These are phyloP conservation scores for Prolemur simus DNA, from an alignment of 2,113 vertebrate genomes.

Conservation along the genomic window DNA sequence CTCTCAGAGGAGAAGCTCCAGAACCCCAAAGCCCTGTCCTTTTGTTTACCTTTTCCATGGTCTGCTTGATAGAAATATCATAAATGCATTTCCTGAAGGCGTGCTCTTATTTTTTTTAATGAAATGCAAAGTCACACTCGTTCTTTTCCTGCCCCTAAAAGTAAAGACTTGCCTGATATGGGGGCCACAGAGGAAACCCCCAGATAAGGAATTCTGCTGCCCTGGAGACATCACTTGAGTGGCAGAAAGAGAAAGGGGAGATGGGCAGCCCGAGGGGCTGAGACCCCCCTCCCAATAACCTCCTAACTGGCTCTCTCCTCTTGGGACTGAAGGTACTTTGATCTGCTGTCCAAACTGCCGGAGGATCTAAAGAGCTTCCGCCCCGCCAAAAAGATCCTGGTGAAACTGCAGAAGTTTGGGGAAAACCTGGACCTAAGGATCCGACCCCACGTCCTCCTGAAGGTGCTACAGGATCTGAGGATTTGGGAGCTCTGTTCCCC, in stretches of 20 bases:
- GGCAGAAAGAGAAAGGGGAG: not conserved
- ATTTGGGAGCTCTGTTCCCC: constrained; percentile 87
- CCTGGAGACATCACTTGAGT: not conserved
- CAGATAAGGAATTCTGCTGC: not conserved
- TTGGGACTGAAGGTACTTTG: constrained; percentile 82
- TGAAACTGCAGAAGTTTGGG: constrained; percentile 83
- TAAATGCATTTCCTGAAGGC: not conserved
- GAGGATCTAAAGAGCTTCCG: constrained; percentile 79
- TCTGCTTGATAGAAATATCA: not conserved
- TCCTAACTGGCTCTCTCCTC: constrained; percentile 25
- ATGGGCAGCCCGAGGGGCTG: not conserved
- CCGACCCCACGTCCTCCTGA: constrained; percentile 82
- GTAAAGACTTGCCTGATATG: not conserved
- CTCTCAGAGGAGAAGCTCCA: not conserved
- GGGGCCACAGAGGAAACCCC: not conserved
- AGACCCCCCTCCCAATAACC: not conserved
- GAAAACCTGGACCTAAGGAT: constrained; percentile 81
- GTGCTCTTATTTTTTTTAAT: not conserved
- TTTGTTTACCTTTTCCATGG: not conserved
- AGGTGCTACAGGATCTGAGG: constrained; percentile 81
- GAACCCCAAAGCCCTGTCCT: not conserved
- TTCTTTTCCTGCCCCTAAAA: not conserved
- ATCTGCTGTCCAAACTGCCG: constrained; percentile 82
- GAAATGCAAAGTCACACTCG: not conserved
- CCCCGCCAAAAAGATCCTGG: constrained; percentile 79